A percentile compares a stretch with the other conserved stretches of the same genome.
Conservation (phyloP, 2,797 vertebrate genomes). For the Eupleurogrammus muticus region DNA sequence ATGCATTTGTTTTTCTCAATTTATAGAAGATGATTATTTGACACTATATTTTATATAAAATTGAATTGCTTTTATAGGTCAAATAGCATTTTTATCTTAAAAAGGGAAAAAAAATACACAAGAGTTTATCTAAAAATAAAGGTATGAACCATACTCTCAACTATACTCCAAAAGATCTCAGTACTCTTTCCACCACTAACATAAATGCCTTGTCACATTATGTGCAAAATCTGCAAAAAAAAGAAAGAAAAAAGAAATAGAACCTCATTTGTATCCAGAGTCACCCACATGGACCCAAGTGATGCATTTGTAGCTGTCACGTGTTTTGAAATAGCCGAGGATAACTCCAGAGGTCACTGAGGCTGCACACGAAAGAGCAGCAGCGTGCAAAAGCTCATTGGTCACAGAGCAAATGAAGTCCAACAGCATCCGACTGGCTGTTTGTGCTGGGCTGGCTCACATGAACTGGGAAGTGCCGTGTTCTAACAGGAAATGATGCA, state of each 20-base stretch:
- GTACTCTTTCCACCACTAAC: too few species aligned
- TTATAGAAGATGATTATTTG: too few species aligned
- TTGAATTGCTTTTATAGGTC: too few species aligned
- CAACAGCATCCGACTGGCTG: constrained; percentile 60
- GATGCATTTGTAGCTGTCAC: constrained; percentile 62
- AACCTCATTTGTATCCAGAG: constrained; percentile 41
- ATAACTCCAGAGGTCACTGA: constrained; percentile 62
- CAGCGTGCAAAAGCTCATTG: constrained; percentile 54
- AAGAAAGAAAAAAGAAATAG: constrained; percentile 12
- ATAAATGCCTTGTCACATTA: constrained; percentile 2
- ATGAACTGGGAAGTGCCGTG: constrained; percentile 25
- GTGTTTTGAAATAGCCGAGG: constrained; percentile 47
- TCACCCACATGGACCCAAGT: constrained; percentile 49
- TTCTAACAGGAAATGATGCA: constrained; percentile 11
- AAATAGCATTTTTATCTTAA: too few species aligned
- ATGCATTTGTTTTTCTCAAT: too few species aligned
- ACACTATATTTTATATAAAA: too few species aligned
- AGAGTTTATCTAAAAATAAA: background rate
- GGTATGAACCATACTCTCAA: constrained; percentile 7
- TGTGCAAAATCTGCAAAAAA: constrained; percentile 13
- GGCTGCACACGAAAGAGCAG: constrained; percentile 41
- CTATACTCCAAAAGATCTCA: too few species aligned
- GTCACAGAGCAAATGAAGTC: constrained; percentile 60
- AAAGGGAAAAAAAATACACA: too few species aligned
- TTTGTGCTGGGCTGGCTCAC: constrained; percentile 52